phyloP scores from a whole-genome alignment of 2,113 vertebrate species.

The Galemys pyrenaicus region DNA sequence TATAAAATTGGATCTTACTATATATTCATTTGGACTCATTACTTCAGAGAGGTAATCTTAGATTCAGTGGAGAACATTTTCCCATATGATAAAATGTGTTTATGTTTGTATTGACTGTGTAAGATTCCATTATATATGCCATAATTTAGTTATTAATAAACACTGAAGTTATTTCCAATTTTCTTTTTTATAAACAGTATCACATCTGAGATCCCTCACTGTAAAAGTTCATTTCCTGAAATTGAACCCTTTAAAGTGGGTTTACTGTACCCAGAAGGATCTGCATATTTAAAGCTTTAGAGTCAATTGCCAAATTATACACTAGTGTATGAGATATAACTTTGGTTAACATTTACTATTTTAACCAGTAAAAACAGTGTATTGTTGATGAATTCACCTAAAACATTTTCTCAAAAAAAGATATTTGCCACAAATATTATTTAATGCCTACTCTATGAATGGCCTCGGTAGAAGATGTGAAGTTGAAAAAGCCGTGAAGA shows the following conservation, averaged over 20 bases:
- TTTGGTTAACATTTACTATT: neutral
- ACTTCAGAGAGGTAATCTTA: neutral
- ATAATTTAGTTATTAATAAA: neutral
- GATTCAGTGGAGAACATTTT: neutral
- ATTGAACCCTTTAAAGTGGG: neutral
- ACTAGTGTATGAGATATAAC: neutral
- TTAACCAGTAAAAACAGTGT: neutral
- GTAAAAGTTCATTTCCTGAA: neutral
- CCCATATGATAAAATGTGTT: neutral
- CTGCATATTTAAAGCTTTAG: neutral
- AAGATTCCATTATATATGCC: neutral
- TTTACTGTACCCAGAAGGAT: neutral
- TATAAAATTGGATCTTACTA: neutral
- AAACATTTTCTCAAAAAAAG: neutral
- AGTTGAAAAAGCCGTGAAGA: neutral
- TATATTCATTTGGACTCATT: neutral
- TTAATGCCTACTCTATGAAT: neutral
- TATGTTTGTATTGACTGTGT: neutral
- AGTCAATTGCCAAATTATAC: neutral
- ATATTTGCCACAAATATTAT: neutral
- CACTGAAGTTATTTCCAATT: neutral
- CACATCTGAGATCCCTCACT: neutral
- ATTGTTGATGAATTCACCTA: neutral
- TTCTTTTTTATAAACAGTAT: neutral
- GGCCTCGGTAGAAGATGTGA: neutral